Evolutionary conservation across 92 coral and sea anemone genomes (phyloP), one percentile per base, ranked within the genome.

Genomic region (Epizoanthus rinbou): DNA sequence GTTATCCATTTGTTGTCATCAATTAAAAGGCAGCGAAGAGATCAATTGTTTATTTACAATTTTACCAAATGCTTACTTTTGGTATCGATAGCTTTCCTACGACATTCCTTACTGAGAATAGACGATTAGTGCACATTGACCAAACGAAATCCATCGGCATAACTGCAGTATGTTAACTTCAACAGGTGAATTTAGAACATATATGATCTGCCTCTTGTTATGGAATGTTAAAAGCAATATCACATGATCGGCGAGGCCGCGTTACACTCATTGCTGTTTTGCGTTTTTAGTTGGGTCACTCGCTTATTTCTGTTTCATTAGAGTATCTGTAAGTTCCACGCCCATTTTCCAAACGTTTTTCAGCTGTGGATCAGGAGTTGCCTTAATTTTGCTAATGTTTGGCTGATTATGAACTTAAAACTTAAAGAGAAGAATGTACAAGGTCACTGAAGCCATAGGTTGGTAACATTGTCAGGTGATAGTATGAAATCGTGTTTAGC

Each of bases 281-380:
- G 57, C 13, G 22, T 50, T 62, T 63, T 37, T 4, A 39, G 33
- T 45, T 69, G 47, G 9, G 17, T 7, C 62, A 60, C 6, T 62
- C 22, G 25, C 41, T 62, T 78, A 71, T 41, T 47, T 71, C 28
- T 5, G 41, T 41, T 37, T 78, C 82, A 60, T 78, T 78, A 78
- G 71, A 39, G 31, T 62, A 45, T 60, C 82, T 78, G 82, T 78
- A 78, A 78, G 82, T 78, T 78, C 82, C 71, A 59, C 59, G 35
- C 58, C 69, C 69, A 67, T 11, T 33, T 78, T 14, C 16, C 3
- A 8, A 60, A 62, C 82, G 3, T 19, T 31, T 5, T 57, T 60
- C 24, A 37, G 41, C 43, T 37, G 37, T 69, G 50, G 8, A 60
- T 59, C 35, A 14, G 17, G 6, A 18, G 43, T 63, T 9, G 7